Conservation (phyloP, 2,888 invertebrate genomes). For the Idaea aversata region DNA sequence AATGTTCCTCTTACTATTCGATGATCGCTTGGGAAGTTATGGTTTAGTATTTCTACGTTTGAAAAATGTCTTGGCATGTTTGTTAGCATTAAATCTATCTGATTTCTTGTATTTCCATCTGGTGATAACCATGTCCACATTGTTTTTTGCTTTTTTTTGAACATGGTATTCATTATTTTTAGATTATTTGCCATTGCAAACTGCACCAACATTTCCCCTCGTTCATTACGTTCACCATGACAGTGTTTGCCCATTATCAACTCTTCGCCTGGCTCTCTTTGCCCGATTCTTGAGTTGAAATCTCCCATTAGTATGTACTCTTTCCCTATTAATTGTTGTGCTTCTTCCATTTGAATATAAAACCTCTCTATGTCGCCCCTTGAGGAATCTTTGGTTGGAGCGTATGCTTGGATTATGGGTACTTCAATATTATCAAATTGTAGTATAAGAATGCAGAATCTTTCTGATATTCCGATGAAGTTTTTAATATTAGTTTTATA, state of each 20-base stretch:
- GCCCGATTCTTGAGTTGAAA: constrained; percentile 19
- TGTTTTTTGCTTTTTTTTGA: constrained; percentile 4
- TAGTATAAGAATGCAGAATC: constrained; percentile 15
- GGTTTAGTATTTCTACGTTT: background rate
- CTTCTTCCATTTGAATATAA: constrained; percentile 10
- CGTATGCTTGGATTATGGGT: constrained; percentile 19
- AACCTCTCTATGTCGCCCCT: constrained; percentile 16
- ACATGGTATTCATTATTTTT: constrained; percentile 21
- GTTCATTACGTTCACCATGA: constrained; percentile 19
- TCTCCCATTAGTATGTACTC: constrained; percentile 11
- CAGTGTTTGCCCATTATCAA: constrained; percentile 17
- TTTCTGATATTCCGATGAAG: constrained; percentile 20
- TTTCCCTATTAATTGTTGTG: constrained; percentile 6
- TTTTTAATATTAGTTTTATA: constrained; percentile 13
- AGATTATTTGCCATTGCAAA: constrained; percentile 25
- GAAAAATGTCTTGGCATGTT: background rate
- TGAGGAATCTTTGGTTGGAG: constrained; percentile 16
- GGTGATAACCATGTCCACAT: constrained; percentile 7
- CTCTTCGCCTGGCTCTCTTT: constrained; percentile 12
- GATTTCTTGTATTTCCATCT: constrained; percentile 6
- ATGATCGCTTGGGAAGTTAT: background rate
- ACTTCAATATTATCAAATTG: background rate
- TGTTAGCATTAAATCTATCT: constrained; percentile 6
- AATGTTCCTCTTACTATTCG: background rate
- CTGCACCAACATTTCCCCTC: constrained; percentile 24